Percentiles rank a stretch among this genome's conserved stretches.
These are phyloP conservation scores for Gambelia wislizenii DNA, from an alignment of 2,797 vertebrate genomes.

Conservation along the genomic window DNA sequence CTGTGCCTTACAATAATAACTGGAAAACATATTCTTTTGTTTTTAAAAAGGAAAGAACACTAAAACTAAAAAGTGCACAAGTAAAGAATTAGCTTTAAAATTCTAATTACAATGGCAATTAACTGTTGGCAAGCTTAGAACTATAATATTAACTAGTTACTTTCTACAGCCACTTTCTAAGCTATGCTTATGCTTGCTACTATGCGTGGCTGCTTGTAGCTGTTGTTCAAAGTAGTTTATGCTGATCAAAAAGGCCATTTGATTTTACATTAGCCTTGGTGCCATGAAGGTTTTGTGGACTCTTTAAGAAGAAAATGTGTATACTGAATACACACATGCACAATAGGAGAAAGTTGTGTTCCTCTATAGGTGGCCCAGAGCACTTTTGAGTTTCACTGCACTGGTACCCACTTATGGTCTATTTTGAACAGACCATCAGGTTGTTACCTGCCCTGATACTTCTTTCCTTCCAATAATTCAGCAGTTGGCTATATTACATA, in stretches of 20 bases:
- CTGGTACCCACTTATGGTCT: slow-evolving; percentile 21
- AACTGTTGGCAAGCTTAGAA: too few species aligned
- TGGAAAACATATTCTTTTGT: background rate
- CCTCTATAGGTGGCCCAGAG: slow-evolving; percentile 11
- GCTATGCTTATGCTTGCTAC: background rate
- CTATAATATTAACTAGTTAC: too few species aligned
- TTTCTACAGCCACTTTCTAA: background rate
- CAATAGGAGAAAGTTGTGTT: slow-evolving; percentile 26
- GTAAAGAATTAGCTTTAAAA: too few species aligned
- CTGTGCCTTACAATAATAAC: background rate
- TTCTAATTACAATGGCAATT: too few species aligned
- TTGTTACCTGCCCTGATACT: too few species aligned
- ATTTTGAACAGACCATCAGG: slow-evolving; percentile 35
- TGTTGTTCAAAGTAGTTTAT: slow-evolving; percentile 48
- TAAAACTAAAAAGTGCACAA: too few species aligned
- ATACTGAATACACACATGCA: background rate
- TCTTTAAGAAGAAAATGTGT: slow-evolving; percentile 31
- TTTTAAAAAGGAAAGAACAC: too few species aligned
- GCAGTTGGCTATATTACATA: too few species aligned
- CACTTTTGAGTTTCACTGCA: slow-evolving; percentile 35
- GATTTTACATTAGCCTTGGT: slow-evolving; percentile 7
- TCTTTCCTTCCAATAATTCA: too few species aligned
- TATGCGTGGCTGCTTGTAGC: slow-evolving; percentile 43
- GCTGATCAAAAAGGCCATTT: slow-evolving; percentile 26
- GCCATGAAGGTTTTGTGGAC: slow-evolving; percentile 6